phyloP scores from a whole-genome alignment of 2,797 vertebrate species.

The Sitta carolinensis region DNA sequence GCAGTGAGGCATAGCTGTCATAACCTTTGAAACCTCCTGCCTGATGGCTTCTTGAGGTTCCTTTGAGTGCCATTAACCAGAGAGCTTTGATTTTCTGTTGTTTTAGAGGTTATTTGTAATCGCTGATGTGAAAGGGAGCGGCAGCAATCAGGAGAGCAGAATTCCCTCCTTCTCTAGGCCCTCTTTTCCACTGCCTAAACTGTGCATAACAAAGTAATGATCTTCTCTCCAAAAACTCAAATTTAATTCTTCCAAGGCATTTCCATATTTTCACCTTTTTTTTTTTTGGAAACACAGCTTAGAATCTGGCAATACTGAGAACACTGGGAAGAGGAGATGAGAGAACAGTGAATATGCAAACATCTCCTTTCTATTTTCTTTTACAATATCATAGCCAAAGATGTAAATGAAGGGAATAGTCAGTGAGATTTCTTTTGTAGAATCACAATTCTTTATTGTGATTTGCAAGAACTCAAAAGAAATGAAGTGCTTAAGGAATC shows the following conservation, averaged over 20 bases:
- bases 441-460: neutral
- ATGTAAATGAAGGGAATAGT: neutral
- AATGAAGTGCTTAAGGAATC: neutral
- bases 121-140: neutral
- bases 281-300: neutral
- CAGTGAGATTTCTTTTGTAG: neutral
- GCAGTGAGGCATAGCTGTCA: neutral
- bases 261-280: neutral
- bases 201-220: neutral
- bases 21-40: neutral
- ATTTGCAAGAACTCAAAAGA: neutral
- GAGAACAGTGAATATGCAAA: neutral
- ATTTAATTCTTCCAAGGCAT: neutral
- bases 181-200: neutral
- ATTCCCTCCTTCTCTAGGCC: neutral
- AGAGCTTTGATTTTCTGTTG: neutral
- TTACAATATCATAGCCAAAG: neutral
- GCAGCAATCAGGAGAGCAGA: neutral
- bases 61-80: neutral
- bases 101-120: neutral
- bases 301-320: neutral
- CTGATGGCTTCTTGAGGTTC: neutral
- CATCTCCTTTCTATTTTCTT: neutral
- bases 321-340: neutral
- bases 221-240: neutral